Conservation (phyloP, 1,140 invertebrate species). For the Lucilia cuprina region DNA sequence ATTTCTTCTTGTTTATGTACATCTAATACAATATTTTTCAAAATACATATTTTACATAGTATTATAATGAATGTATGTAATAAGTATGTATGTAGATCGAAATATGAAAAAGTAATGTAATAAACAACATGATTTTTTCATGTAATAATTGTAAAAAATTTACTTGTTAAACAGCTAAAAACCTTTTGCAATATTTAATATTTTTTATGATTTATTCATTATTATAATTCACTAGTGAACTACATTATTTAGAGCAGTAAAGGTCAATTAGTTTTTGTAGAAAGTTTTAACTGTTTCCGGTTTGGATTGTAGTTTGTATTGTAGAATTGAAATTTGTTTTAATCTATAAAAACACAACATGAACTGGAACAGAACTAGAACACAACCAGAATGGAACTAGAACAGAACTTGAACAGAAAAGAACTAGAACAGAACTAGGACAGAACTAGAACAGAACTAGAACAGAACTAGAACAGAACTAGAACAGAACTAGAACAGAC, state of each 20-base stretch:
- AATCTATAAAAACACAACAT: too few species aligned
- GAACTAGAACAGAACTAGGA: too few species aligned
- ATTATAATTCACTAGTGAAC: neutral
- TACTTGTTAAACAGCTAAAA: neutral
- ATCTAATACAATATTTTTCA: neutral
- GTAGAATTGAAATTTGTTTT: too few species aligned
- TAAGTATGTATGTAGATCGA: neutral
- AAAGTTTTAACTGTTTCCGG: too few species aligned
- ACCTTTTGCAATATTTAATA: neutral
- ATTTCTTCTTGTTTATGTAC: neutral
- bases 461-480: too few species aligned
- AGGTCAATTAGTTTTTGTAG: too few species aligned
- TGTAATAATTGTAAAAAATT: neutral
- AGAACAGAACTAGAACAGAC: too few species aligned
- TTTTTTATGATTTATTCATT: neutral
- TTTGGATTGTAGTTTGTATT: too few species aligned
- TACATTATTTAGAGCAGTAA: neutral
- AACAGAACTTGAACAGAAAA: too few species aligned
- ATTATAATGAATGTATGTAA: neutral
- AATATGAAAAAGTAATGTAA: neutral
- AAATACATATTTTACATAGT: neutral
- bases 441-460: too few species aligned
- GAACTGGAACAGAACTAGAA: too few species aligned
- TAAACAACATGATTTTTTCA: neutral
- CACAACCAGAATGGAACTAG: too few species aligned